A percentile compares a stretch with the other conserved stretches of the same genome.
Conservation (phyloP, 2,888 invertebrate genomes). For the Auanema freiburgensis region DNA sequence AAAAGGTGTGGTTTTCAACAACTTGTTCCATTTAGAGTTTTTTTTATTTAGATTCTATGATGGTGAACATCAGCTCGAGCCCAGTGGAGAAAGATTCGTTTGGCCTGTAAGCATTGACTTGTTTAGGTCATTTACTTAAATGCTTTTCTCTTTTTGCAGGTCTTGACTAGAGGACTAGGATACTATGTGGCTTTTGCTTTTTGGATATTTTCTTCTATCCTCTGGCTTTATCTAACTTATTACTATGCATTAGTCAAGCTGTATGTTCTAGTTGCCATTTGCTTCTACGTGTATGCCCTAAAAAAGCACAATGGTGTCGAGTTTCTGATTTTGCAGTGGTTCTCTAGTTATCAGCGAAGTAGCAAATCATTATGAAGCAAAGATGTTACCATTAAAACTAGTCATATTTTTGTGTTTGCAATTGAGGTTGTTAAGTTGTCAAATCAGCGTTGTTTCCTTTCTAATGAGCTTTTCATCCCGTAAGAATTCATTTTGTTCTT, state of each 20-base stretch:
- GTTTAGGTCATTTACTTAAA: not conserved
- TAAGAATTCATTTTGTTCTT: no score
- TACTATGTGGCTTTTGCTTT: slow-evolving; percentile 46
- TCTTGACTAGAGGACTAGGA: slow-evolving; percentile 32
- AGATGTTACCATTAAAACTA: not conserved
- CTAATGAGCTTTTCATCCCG: no score
- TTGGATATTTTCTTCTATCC: slow-evolving; percentile 46
- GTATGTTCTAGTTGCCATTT: slow-evolving; percentile 37
- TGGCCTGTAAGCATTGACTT: slow-evolving; percentile 33
- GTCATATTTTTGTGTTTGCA: not conserved
- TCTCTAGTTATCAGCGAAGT: slow-evolving; percentile 8
- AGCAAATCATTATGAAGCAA: not conserved
- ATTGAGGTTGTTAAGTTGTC: not conserved
- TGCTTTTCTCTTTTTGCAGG: slow-evolving; percentile 19
- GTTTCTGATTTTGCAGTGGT: slow-evolving; percentile 53
- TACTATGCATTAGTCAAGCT: slow-evolving; percentile 31
- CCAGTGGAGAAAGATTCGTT: slow-evolving; percentile 31
- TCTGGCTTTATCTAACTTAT: slow-evolving; percentile 43
- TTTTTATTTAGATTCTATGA: slow-evolving; percentile 21
- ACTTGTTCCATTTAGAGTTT: not conserved
- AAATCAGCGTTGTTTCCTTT: not conserved
- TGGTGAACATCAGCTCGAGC: slow-evolving; percentile 17
- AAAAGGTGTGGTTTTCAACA: slow-evolving; percentile 21
- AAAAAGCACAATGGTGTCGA: slow-evolving; percentile 48
- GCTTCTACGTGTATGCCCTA: slow-evolving; percentile 44